Base-by-base conservation (phyloP, 1,140 invertebrate species). In the Apis cerana region DNA sequence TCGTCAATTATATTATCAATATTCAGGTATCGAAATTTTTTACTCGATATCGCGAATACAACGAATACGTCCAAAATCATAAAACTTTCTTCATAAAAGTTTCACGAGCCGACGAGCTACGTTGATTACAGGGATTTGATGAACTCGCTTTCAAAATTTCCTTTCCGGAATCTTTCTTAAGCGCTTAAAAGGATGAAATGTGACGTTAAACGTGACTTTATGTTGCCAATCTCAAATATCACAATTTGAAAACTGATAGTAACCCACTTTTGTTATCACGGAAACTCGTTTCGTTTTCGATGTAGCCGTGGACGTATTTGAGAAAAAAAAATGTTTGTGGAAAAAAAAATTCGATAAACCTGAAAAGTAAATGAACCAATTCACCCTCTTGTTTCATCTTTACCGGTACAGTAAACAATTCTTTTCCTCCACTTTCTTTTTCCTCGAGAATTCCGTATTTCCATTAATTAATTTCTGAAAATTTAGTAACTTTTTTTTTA, bases 261-360 rank as follows among this genome's bases (percentile, higher is more conserved):
- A 71, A 68, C 80, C 62, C 72, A 81, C n/a, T 81, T 81, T 52
- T 62, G 52, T 67, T 19, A 71, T 59, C 65, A 43, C 54, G 72
- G 50, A 50, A 80, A 75, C 71, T 67, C 70, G 62, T 71, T 72
- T 80, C 78, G 21, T 72, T 72, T 72, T 80, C 48, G n/a, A 17
- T 33, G 78, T 54, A 70, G 23, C 33, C 67, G 13, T 50, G 27
- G 48, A 43, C 52, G 56, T 43, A 8, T 23, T 61, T 43, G 48
- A 21, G 56, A 15, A 27, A 23, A 0, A 1, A 62, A 70, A 5
- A 56, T n/a, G n/a, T n/a, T n/a, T n/a, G n/a, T n/a, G n/a, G n/a
- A 72, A 80, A 64, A 72, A 56, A 33, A 72, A 80, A 70, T 56
- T 56, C 58, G 56, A 80, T 72, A 61, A 78, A 69, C 48, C 4